Evolutionary conservation across 2,113 vertebrate genomes (phyloP).

Genomic region (Eupsittula cactorum): DNA sequence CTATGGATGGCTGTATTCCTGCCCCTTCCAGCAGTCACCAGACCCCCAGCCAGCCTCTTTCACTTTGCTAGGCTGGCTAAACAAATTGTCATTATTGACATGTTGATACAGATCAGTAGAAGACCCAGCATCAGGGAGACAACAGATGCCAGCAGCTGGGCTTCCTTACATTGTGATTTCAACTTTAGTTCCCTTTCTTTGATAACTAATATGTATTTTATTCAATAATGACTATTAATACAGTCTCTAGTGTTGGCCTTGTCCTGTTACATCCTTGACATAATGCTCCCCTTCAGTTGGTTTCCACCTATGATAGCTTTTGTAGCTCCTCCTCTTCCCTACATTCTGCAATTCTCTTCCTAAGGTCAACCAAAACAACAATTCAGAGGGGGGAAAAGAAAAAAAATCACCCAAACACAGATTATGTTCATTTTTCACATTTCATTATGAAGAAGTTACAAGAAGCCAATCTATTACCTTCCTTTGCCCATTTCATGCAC

Average conservation of each 20-base stretch:
- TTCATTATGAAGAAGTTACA: not conserved
- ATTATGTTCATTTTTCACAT: not conserved
- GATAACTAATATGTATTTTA: not conserved
- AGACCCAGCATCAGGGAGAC: not conserved
- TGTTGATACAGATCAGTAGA: not conserved
- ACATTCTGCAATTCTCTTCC: not conserved
- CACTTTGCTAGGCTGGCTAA: not conserved
- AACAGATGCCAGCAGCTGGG: not conserved
- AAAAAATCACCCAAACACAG: not conserved
- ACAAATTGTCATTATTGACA: not conserved
- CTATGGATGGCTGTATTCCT: not conserved
- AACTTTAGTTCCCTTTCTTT: not conserved
- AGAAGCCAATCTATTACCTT: not conserved
- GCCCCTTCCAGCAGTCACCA: not conserved
- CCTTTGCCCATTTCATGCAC: not conserved
- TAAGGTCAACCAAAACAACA: not conserved
- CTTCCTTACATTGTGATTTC: not conserved
- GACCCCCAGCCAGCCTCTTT: not conserved
- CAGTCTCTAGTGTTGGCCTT: not conserved
- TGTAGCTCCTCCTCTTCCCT: not conserved
- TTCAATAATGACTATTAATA: not conserved
- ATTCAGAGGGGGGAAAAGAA: not conserved
- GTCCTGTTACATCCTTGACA: not conserved
- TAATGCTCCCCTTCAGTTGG: not conserved
- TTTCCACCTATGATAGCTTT: not conserved